A percentile compares a stretch with the other conserved stretches of the same genome.
Evolutionary conservation across 1,140 invertebrate genomes (phyloP).

Genomic region (Drosophila bifasciata): DNA sequence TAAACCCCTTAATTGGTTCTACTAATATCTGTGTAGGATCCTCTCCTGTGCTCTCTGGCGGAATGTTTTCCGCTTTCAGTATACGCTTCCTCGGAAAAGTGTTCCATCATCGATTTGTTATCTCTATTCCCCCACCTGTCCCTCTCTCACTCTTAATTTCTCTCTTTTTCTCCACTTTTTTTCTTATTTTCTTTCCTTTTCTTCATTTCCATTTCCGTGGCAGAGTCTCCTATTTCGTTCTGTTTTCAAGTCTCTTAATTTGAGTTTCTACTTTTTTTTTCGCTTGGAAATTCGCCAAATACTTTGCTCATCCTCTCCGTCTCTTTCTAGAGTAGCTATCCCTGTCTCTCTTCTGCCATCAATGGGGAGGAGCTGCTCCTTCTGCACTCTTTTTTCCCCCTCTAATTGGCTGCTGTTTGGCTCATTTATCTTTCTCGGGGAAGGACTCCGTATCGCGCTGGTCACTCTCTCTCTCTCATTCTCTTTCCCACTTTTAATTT

Average conservation of each 20-base stretch:
- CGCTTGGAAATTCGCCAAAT: conserved; percentile 58
- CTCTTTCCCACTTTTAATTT: conserved; percentile 64
- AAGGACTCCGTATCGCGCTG: no score
- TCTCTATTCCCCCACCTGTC: not conserved
- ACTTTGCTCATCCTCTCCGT: conserved; percentile 32
- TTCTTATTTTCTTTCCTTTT: no score
- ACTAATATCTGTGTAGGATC: no score
- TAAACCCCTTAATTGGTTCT: no score
- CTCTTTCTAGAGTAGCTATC: conserved; percentile 17
- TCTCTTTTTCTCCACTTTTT: conserved; percentile 8
- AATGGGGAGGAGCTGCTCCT: not conserved
- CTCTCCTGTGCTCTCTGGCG: no score
- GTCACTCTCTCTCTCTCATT: conserved; percentile 19
- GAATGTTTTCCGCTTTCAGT: no score
- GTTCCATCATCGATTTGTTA: conserved; percentile 1
- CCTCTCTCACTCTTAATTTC: not conserved
- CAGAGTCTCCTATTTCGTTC: conserved; percentile 5
- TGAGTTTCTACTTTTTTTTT: conserved; percentile 46
- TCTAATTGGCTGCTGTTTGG: conserved; percentile 62
- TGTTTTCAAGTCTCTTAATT: conserved; percentile 61
- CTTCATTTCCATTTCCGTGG: not conserved
- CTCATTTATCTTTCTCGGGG: conserved; percentile 61
- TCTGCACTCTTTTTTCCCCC: not conserved
- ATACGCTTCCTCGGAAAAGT: not conserved
- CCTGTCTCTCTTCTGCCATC: not conserved